Evolutionary conservation across 2,797 vertebrate genomes (phyloP), one percentile per base, ranked within the genome.

Genomic region (Nannoperca obscura): DNA sequence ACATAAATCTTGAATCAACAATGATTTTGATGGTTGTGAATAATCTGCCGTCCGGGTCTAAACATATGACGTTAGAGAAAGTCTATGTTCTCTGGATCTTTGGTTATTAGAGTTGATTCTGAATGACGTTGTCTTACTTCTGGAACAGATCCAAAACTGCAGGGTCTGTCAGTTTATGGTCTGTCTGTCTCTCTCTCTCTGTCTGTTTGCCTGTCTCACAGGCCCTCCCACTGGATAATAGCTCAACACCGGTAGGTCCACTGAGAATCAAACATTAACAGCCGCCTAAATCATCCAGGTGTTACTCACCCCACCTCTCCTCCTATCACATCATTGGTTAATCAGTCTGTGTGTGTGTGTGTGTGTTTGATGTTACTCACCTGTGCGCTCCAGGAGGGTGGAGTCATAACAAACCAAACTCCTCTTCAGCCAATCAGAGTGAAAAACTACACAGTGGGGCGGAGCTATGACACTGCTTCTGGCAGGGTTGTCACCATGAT

Each of bases 401-500:
- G 63, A 91, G 38, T 72, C 50, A 74, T 57, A 32, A 50, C 36
- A 93, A 84, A 65, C 66, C 66, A 65, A 83, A 79, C 52, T 70
- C 63, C 53, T 61, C 86, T 85, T 92, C 92, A 91, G 77, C 91
- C 86, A 79, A 89, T 88, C 89, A 95, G 90, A 79, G 95, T 96
- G 90, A 97, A 96, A 92, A 87, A 88, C 67, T 94, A 95, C 86
- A 93, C 95, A 0, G 86, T 97, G 62, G 96, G 96, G 79, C 96
- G 92, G 86, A 96, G 96, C 72, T 98, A 97, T 9, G 96, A 97
- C 86, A 96, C 96, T 0, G 4, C 94, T 11, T 97, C 96, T 0
- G 97, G 96, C 59, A 97, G 91, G 92, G 95, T 97, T n/a, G 87
- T 97, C 60, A 96, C 95, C 46, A 95, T 97, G 96, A 95, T 93